Base-by-base conservation (phyloP, 2,797 vertebrate genomes). In the Enteromius anoplus region DNA sequence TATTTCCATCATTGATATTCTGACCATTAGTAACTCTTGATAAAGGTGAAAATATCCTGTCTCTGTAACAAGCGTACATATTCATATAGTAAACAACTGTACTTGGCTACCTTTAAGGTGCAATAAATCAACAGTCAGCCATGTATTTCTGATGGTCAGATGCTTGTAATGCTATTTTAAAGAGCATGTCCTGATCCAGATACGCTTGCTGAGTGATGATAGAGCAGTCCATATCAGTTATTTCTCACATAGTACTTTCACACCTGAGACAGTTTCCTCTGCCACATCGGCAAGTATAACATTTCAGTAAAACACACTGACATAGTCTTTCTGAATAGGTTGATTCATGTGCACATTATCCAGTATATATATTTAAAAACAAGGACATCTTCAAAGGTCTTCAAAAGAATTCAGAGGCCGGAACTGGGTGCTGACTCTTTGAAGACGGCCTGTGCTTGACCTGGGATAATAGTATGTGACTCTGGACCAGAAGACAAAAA, bases 131-230 rank as follows among this genome's bases (percentile, higher is more conserved):
- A 15, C 58, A 65, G 9, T 26, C 58, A 64, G 4, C 26, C 69
- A 2, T 0, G 29, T 11, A 19, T 26, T 21, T 82, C 70, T 42
- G 32, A 53, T 55, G 47, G n/a, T 9, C 47, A 82, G 32, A 29
- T 42, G 60, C 14, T 23, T 49, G 40, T 37, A 6, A 29, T 73
- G 45, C 71, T 45, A 82, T 82, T 82, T 75, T 65, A 66, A 82
- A 68, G 47, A 37, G n/a, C 47, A 29, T 75, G 60, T 40, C 26
- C 32, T 26, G 71, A 55, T 75, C 47, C 71, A 66, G 23, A 65
- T 32, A 32, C 64, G 58, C n/a, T 65, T 51, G 32, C 23, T 45
- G n/a, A 75, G 62, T 15, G 65, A 26, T 69, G 78, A 55, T 42
- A 53, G 40, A 21, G 15, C 29, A 21, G 14, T 42, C 9, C 47